Conservation (phyloP, 2,888 invertebrate genomes). For the Stenoptilia bipunctidactyla region DNA sequence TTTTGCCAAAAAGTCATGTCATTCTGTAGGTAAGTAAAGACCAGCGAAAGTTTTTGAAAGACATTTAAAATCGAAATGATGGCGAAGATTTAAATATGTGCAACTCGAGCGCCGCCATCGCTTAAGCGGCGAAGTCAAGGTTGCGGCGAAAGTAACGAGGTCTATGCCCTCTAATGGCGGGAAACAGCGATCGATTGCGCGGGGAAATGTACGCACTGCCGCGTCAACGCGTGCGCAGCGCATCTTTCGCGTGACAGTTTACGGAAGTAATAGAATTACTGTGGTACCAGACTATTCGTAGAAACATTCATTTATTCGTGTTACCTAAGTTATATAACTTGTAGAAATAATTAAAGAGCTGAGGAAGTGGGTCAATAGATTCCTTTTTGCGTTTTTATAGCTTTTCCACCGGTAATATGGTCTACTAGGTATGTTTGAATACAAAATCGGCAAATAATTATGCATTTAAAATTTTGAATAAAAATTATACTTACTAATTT, state of each 20-base stretch:
- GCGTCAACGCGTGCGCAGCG: conserved; percentile 9
- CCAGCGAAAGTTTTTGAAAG: background rate
- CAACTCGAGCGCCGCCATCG: conserved; percentile 18
- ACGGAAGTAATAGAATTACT: background rate
- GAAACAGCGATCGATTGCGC: conserved; percentile 24
- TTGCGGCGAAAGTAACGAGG: conserved; percentile 61
- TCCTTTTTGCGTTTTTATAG: background rate
- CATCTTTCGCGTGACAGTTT: conserved; percentile 6
- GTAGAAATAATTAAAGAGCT: background rate
- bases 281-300: background rate
- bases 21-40: background rate
- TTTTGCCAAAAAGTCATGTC: too few species aligned
- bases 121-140: conserved; percentile 46
- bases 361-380: background rate
- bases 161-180: conserved; percentile 31
- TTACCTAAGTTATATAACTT: background rate
- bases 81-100: background rate
- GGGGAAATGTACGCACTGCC: conserved; percentile 11
- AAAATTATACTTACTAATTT: too few species aligned
- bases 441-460: too few species aligned
- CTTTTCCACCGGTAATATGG: too few species aligned
- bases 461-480: too few species aligned
- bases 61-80: background rate
- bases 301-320: background rate
- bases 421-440: too few species aligned